Percentiles rank a stretch among this genome's conserved stretches.
These are phyloP conservation scores for Lithodes maja DNA, from an alignment of 2,888 invertebrate species.

Conservation along the genomic window DNA sequence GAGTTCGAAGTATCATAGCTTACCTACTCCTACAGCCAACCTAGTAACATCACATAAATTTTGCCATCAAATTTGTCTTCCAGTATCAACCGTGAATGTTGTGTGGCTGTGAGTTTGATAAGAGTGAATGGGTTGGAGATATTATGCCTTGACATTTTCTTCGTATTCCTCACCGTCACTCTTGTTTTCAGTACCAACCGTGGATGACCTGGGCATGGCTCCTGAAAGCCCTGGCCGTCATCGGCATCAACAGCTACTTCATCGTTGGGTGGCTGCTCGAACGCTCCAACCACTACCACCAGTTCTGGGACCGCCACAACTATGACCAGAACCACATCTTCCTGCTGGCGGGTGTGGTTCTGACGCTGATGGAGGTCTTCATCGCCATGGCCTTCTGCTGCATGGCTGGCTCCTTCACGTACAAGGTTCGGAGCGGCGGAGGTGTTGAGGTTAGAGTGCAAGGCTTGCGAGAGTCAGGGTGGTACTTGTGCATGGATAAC, in stretches of 20 bases:
- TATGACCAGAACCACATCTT: constrained; percentile 61
- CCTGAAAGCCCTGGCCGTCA: constrained; percentile 59
- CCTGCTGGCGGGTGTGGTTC: constrained; percentile 46
- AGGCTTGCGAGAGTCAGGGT: no score
- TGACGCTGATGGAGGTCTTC: constrained; percentile 52
- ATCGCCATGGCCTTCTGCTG: constrained; percentile 65
- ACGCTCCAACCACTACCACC: constrained; percentile 63
- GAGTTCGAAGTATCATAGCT: no score
- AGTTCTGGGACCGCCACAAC: constrained; percentile 58
- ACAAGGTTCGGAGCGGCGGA: constrained; percentile 44
- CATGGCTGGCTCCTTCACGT: constrained; percentile 58
- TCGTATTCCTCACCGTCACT: no score
- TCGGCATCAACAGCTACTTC: constrained; percentile 62
- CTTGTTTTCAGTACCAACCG: constrained; percentile 48
- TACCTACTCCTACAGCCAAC: no score
- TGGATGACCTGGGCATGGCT: constrained; percentile 66
- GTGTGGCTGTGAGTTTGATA: neutral
- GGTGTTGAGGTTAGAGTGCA: neutral
- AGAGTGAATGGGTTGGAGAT: no score
- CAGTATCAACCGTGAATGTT: neutral
- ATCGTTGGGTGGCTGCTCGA: constrained; percentile 56
- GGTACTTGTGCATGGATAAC: no score
- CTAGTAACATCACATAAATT: no score
- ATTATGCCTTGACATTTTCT: no score
- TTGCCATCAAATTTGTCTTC: no score